Conservation (phyloP, 2,797 vertebrate genomes). For the Schizopygopsis malacanthus region DNA sequence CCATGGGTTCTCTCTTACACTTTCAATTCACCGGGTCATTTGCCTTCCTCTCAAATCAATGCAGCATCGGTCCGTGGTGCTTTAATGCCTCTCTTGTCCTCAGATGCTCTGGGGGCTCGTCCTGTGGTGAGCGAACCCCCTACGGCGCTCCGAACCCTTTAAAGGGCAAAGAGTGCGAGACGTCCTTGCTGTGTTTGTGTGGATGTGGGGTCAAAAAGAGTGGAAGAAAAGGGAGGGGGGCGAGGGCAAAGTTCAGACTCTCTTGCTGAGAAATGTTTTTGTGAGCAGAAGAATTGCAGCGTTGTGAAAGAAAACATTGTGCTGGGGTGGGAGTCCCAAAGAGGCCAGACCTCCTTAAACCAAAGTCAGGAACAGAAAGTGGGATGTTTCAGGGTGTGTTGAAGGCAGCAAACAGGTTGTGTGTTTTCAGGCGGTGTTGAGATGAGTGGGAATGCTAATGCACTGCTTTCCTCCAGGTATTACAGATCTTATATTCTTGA, state of each 20-base stretch:
- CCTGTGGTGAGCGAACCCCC: conserved; percentile 31
- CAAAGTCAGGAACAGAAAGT: conserved; percentile 35
- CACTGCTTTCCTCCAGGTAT: background rate
- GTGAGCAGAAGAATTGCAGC: conserved; percentile 68
- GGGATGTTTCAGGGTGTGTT: background rate
- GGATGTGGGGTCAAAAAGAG: conserved; percentile 58
- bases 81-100: conserved; percentile 49
- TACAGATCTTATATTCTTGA: background rate
- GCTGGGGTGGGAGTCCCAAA: conserved; percentile 47
- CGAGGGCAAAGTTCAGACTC: conserved; percentile 67
- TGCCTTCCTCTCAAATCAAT: conserved; percentile 45
- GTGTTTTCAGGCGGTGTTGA: background rate
- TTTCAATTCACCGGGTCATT: conserved; percentile 35
- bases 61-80: conserved; percentile 48
- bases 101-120: background rate
- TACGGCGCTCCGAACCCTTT: conserved; percentile 7
- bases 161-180: conserved; percentile 42
- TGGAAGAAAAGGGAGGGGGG: conserved; percentile 61
- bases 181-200: conserved; percentile 46
- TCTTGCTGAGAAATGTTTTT: conserved; percentile 65
- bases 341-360: conserved; percentile 35
- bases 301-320: conserved; percentile 63
- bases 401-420: background rate
- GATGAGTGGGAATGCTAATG: background rate
- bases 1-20: background rate